Evolutionary conservation across 2,113 vertebrate species (phyloP).

Genomic region (Salvelinus namaycush): DNA sequence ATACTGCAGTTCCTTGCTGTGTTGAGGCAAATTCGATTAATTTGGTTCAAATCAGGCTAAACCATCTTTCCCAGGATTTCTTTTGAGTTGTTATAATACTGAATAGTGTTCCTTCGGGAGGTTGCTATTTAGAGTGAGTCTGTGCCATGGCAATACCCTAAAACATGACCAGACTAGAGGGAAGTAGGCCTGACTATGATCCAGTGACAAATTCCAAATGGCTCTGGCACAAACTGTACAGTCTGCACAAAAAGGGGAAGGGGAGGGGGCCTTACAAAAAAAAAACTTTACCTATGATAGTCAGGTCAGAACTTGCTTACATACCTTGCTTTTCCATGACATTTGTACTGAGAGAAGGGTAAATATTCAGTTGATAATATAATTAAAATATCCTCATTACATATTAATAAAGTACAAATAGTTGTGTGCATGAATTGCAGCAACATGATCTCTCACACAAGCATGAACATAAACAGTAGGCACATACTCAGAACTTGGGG

Average conservation of each 20-base stretch:
- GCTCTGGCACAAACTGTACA: slow-evolving; percentile 35
- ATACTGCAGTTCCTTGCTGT: not conserved
- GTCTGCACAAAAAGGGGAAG: slow-evolving; percentile 13
- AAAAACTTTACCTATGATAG: not conserved
- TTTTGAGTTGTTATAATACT: too few relatives aligned
- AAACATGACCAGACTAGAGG: slow-evolving; percentile 54
- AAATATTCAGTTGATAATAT: slow-evolving; percentile 13
- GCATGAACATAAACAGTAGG: slow-evolving; percentile 15
- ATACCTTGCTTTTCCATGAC: slow-evolving; percentile 13
- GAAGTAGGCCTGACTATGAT: slow-evolving; percentile 40
- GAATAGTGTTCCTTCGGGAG: slow-evolving; percentile 40
- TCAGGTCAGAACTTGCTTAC: slow-evolving; percentile 36
- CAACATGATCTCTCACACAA: not conserved
- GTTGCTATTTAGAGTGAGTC: slow-evolving; percentile 4
- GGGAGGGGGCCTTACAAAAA: slow-evolving; percentile 15
- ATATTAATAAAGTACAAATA: slow-evolving; percentile 24
- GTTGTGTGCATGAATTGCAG: not conserved
- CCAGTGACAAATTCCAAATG: slow-evolving; percentile 40
- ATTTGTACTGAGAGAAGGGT: slow-evolving; percentile 27
- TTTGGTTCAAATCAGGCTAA: too few relatives aligned
- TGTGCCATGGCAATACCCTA: slow-evolving; percentile 9
- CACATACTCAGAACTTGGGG: not conserved
- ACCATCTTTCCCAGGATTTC: too few relatives aligned
- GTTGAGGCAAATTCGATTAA: too few relatives aligned
- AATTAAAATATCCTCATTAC: not conserved